These are phyloP conservation scores for Mus spretus DNA, from an alignment of 2,797 vertebrate genomes.

Conservation along the genomic window DNA sequence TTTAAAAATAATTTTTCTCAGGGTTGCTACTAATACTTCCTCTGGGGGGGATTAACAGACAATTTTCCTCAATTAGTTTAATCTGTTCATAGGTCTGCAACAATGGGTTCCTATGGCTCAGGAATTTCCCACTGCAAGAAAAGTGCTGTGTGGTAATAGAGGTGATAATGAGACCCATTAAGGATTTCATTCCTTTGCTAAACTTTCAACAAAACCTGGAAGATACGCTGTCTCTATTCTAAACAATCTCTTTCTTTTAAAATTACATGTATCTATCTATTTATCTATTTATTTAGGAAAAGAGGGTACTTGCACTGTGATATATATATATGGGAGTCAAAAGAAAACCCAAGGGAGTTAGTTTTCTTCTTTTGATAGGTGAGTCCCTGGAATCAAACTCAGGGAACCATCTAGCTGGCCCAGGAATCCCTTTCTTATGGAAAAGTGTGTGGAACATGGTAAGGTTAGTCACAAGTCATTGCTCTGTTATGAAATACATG, in stretches of 20 bases:
- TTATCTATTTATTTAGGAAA: not conserved
- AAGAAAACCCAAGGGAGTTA: not conserved
- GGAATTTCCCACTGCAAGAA: slow-evolving; percentile 43
- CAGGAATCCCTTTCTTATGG: slow-evolving; percentile 35
- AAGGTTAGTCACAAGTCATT: slow-evolving; percentile 63
- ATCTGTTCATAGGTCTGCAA: slow-evolving; percentile 56
- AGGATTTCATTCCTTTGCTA: slow-evolving; percentile 66
- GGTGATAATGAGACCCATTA: slow-evolving; percentile 55
- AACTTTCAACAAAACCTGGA: slow-evolving; percentile 68
- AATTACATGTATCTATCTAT: not conserved
- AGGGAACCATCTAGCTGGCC: not conserved
- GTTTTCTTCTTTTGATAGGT: not conserved
- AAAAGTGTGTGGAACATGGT: slow-evolving; percentile 51
- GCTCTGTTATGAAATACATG: slow-evolving; percentile 64
- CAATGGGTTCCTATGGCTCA: slow-evolving; percentile 24
- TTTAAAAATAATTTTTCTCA: slow-evolving; percentile 66
- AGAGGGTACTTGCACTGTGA: not conserved
- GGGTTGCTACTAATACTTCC: slow-evolving; percentile 7
- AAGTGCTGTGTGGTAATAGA: slow-evolving; percentile 44
- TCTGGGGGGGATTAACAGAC: slow-evolving; percentile 48
- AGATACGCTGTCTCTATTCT: slow-evolving; percentile 66
- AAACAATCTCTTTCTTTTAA: slow-evolving; percentile 32
- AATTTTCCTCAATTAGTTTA: slow-evolving; percentile 72
- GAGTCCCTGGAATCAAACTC: not conserved
- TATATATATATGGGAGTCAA: not conserved